These are phyloP conservation scores for Urechis unicinctus DNA, from an alignment of 2,888 invertebrate species.

Conservation along the genomic window DNA sequence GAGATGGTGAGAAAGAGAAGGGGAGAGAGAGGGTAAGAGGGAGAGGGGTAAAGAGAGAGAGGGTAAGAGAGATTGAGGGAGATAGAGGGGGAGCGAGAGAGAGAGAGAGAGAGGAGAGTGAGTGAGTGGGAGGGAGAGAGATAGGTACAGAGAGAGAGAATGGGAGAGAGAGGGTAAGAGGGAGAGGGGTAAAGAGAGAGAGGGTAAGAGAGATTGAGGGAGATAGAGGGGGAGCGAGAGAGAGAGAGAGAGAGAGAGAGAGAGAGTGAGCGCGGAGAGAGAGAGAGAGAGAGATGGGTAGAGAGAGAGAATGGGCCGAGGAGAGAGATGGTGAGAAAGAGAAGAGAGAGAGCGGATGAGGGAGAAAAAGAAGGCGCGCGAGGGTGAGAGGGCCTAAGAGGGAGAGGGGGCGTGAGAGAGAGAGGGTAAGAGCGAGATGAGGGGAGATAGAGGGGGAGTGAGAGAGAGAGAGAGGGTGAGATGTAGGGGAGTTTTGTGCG, in stretches of 20 bases:
- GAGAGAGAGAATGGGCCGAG: background rate
- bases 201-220: background rate
- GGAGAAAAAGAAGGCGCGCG: background rate
- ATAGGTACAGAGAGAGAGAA: too few relatives aligned
- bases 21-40: too few relatives aligned
- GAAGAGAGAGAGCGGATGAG: background rate
- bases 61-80: too few relatives aligned
- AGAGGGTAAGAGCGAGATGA: slow-evolving; percentile 1
- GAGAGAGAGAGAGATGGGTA: background rate
- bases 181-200: background rate
- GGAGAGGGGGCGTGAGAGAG: background rate
- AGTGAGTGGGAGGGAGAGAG: too few relatives aligned
- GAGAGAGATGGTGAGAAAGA: background rate
- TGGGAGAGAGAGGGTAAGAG: background rate
- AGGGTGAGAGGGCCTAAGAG: slow-evolving; percentile 2
- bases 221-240: too few relatives aligned
- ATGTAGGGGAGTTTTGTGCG: slow-evolving; percentile 13
- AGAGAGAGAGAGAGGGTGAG: slow-evolving; percentile 9
- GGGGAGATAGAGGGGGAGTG: slow-evolving; percentile 3
- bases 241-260: background rate
- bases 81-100: background rate
- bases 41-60: too few relatives aligned
- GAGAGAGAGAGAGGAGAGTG: too few relatives aligned
- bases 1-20: too few relatives aligned
- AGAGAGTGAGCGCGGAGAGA: background rate